Evolutionary conservation across 2,797 vertebrate species (phyloP).

Genomic region (Lophura swinhoii): DNA sequence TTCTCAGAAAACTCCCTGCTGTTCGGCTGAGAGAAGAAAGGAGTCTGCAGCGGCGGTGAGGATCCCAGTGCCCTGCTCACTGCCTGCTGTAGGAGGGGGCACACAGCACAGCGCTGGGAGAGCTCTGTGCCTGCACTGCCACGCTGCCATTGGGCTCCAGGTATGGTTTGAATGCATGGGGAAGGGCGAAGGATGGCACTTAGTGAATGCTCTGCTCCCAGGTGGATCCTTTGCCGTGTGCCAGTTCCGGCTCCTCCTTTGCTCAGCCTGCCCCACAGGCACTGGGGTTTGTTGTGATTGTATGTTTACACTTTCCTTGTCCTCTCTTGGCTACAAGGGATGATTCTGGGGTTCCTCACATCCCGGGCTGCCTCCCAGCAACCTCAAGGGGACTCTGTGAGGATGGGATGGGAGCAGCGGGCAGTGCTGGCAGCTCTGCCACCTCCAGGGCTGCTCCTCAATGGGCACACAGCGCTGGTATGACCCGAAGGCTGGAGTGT

Average conservation of each 20-base stretch:
- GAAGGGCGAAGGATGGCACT: background rate
- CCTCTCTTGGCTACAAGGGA: background rate
- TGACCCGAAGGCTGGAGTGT: too few relatives aligned
- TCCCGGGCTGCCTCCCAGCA: slow-evolving; percentile 10
- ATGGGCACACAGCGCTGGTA: fast-evolving
- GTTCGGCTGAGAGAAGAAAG: slow-evolving; percentile 70
- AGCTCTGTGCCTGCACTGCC: background rate
- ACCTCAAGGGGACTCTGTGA: slow-evolving; percentile 60
- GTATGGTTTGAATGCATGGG: background rate
- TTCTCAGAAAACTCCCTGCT: slow-evolving; percentile 66
- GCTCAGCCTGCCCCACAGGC: background rate
- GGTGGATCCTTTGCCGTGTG: fast-evolving
- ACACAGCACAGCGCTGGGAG: background rate
- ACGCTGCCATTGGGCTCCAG: fast-evolving
- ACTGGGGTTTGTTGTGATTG: background rate
- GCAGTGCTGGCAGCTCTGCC: background rate
- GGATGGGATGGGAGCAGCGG: background rate
- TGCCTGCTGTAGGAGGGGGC: background rate
- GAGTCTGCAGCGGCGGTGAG: background rate
- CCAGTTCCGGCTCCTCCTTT: background rate
- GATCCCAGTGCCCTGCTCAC: background rate
- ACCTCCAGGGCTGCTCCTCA: background rate
- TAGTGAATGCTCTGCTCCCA: fast-evolving
- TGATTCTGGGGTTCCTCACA: background rate
- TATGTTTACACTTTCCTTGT: background rate